These are phyloP conservation scores for Drosophila anomalata DNA, from an alignment of 2,888 invertebrate genomes.

Conservation along the genomic window DNA sequence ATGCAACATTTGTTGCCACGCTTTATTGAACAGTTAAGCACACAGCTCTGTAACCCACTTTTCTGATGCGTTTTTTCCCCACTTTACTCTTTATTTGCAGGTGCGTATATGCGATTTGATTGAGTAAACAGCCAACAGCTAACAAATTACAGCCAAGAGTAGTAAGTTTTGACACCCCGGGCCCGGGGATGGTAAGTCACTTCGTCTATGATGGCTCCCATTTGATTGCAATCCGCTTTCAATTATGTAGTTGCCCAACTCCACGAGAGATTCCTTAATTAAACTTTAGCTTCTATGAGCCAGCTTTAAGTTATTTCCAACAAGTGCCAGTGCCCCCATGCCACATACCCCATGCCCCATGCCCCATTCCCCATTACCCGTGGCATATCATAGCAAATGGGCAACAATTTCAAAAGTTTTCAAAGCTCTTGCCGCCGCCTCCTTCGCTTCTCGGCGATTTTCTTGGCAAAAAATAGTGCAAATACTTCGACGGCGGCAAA, in stretches of 20 bases:
- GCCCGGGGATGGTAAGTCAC: constrained; percentile 20
- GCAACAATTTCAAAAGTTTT: constrained; percentile 71
- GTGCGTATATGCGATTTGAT: constrained; percentile 60
- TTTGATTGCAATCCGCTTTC: constrained; percentile 5
- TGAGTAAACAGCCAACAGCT: neutral
- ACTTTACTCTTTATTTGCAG: constrained; percentile 58
- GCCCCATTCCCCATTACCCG: constrained; percentile 1
- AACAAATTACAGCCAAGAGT: neutral
- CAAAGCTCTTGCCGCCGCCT: constrained; percentile 34
- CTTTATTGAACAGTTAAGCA: constrained; percentile 52
- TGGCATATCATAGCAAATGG: constrained; percentile 60
- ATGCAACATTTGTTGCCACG: constrained; percentile 32
- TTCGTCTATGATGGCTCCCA: neutral
- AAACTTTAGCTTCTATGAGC: constrained; percentile 58
- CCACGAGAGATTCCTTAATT: constrained; percentile 66
- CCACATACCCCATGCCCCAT: neutral
- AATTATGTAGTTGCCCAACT: constrained; percentile 25
- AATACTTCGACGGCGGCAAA: constrained; percentile 55
- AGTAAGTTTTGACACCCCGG: constrained; percentile 13
- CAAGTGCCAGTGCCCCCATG: constrained; percentile 6
- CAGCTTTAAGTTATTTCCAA: constrained; percentile 54
- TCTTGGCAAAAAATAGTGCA: constrained; percentile 59
- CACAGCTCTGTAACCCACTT: constrained; percentile 30
- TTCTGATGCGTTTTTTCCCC: constrained; percentile 12
- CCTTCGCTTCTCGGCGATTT: constrained; percentile 61